Evolutionary conservation across 2,888 invertebrate species (phyloP).

Genomic region (Caenorhabditis imperialis): DNA sequence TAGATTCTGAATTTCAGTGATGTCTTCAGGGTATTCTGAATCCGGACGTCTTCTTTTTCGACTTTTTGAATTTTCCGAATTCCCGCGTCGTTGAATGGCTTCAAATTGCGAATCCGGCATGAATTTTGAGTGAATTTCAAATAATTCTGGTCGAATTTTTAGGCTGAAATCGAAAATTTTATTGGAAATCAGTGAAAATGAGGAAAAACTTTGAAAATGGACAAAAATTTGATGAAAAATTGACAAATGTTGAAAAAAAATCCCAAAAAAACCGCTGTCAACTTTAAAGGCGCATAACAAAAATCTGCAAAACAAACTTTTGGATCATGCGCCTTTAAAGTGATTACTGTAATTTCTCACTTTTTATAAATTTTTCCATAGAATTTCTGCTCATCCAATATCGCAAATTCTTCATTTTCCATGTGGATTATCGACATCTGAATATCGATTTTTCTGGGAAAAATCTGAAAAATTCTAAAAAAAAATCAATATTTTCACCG

Average conservation of each 20-base stretch:
- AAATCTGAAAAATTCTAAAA: background rate
- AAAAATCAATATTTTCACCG: background rate
- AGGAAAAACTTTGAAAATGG: background rate
- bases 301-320: too few species aligned
- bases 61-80: background rate
- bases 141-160: constrained; percentile 52
- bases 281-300: too few species aligned
- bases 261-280: too few species aligned
- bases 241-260: background rate
- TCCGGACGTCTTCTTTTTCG: constrained; percentile 11
- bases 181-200: too few species aligned
- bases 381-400: constrained; percentile 57
- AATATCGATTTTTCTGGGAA: constrained; percentile 1
- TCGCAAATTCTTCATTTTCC: constrained; percentile 36
- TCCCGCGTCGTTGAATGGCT: constrained; percentile 48
- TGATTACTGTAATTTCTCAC: background rate
- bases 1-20: too few species aligned
- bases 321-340: too few species aligned
- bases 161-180: constrained; percentile 21
- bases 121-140: constrained; percentile 61
- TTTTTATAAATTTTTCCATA: constrained; percentile 26
- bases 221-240: too few species aligned
- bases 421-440: constrained; percentile 42
- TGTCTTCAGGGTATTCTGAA: too few species aligned
- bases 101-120: constrained; percentile 63